Percentiles rank a stretch among this genome's conserved stretches.
phyloP scores from a whole-genome alignment of 2,888 invertebrate species.

The Nemapogon koenigi region DNA sequence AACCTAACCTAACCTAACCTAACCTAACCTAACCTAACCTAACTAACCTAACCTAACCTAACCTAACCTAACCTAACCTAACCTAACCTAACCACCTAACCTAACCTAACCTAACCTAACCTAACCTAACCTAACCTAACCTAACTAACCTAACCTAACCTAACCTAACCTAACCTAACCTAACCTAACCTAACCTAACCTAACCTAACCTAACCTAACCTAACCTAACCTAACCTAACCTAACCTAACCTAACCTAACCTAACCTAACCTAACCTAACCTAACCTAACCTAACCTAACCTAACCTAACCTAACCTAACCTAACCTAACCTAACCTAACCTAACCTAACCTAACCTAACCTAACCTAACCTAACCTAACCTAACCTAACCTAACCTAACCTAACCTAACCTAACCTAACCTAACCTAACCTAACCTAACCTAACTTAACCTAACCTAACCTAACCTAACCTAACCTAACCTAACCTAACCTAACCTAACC shows the following conservation, averaged over 20 bases:
- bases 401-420: conserved; percentile 18
- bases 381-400: conserved; percentile 19
- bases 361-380: conserved; percentile 19
- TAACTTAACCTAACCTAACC: conserved; percentile 15
- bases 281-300: conserved; percentile 19
- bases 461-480: conserved; percentile 15
- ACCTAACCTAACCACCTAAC: conserved; percentile 15
- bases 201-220: conserved; percentile 18
- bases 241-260: conserved; percentile 18
- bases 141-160: conserved; percentile 15
- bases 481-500: conserved; percentile 14
- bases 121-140: conserved; percentile 14
- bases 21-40: conserved; percentile 17
- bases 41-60: conserved; percentile 20
- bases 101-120: conserved; percentile 15
- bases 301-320: conserved; percentile 18
- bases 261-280: conserved; percentile 18
- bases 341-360: conserved; percentile 18
- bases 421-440: conserved; percentile 16
- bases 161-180: conserved; percentile 15
- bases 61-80: conserved; percentile 17
- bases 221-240: conserved; percentile 18
- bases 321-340: conserved; percentile 19
- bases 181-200: conserved; percentile 18
- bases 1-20: conserved; percentile 16